These are phyloP conservation scores for Oxystoma pomonae DNA, from an alignment of 2,888 invertebrate species.

Conservation along the genomic window DNA sequence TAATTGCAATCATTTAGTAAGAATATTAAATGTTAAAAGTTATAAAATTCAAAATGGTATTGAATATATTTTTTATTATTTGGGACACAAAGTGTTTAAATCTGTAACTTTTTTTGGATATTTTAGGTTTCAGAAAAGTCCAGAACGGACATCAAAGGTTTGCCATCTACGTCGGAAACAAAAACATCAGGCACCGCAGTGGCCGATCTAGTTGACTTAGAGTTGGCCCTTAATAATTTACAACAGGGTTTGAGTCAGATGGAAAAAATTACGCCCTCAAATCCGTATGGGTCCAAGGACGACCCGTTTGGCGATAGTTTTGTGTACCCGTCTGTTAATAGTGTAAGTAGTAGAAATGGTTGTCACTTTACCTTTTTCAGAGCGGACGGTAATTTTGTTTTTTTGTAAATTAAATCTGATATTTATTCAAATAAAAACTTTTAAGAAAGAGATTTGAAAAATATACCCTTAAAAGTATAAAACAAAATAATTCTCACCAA, in stretches of 20 bases:
- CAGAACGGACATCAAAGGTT: conserved; percentile 29
- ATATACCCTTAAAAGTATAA: no score
- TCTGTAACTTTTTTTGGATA: background rate
- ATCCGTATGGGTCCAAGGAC: conserved; percentile 57
- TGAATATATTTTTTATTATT: background rate
- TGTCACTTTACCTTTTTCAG: no score
- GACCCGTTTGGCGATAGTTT: conserved; percentile 78
- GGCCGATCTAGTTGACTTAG: conserved; percentile 82
- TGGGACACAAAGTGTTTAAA: no score
- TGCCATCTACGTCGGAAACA: conserved; percentile 26
- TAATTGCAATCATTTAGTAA: no score
- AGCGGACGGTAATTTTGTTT: no score
- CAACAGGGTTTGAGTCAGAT: conserved; percentile 86
- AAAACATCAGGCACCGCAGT: conserved; percentile 53
- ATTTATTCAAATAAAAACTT: no score
- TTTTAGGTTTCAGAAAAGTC: conserved; percentile 28
- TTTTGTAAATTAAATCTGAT: no score
- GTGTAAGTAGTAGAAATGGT: no score
- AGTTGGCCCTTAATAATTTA: conserved; percentile 80
- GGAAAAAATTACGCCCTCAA: conserved; percentile 76
- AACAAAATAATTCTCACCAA: no score
- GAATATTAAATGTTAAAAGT: no score
- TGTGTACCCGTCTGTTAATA: conserved; percentile 44
- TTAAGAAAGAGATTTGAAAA: no score
- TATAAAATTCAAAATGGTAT: no score